A percentile compares a stretch with the other conserved stretches of the same genome.
Conservation (phyloP, 2,113 vertebrate genomes). For the Xiphophorus hellerii region DNA sequence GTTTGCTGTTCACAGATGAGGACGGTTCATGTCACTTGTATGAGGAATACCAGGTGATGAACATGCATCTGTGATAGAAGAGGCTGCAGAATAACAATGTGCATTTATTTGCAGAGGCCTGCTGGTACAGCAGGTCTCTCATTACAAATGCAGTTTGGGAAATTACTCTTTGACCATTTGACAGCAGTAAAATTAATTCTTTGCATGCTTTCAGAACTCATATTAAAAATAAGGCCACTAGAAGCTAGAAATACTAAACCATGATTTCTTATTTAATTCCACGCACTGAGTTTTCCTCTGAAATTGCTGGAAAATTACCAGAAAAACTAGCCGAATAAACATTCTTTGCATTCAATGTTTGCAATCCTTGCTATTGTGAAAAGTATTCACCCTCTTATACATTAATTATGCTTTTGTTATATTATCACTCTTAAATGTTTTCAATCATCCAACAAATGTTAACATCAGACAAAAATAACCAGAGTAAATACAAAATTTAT, state of each 20-base stretch:
- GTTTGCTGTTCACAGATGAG: slow-evolving; percentile 31
- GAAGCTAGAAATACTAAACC: not conserved
- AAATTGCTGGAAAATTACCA: too few species aligned
- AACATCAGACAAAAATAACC: too few species aligned
- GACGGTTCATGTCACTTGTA: slow-evolving; percentile 30
- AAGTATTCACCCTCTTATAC: not conserved
- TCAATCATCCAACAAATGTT: too few species aligned
- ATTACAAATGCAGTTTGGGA: slow-evolving; percentile 30
- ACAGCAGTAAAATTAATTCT: slow-evolving; percentile 34
- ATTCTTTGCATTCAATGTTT: too few species aligned
- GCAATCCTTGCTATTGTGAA: not conserved
- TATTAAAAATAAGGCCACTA: not conserved
- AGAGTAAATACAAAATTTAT: too few species aligned
- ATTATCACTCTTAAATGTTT: too few species aligned
- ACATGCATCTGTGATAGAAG: slow-evolving; percentile 29
- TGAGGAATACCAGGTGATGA: slow-evolving; percentile 14
- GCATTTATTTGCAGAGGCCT: not conserved
- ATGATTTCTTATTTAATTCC: not conserved
- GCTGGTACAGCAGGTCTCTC: slow-evolving; percentile 14
- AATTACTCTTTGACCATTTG: slow-evolving; percentile 41
- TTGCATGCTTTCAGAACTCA: slow-evolving; percentile 22
- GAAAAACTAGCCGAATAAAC: not conserved
- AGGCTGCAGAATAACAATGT: slow-evolving; percentile 20
- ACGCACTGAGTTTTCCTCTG: too few species aligned
- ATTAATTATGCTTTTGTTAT: not conserved